Evolutionary conservation across 2,113 vertebrate species (phyloP), one percentile per base, ranked within the genome.

Genomic region (Microtus montanus): DNA sequence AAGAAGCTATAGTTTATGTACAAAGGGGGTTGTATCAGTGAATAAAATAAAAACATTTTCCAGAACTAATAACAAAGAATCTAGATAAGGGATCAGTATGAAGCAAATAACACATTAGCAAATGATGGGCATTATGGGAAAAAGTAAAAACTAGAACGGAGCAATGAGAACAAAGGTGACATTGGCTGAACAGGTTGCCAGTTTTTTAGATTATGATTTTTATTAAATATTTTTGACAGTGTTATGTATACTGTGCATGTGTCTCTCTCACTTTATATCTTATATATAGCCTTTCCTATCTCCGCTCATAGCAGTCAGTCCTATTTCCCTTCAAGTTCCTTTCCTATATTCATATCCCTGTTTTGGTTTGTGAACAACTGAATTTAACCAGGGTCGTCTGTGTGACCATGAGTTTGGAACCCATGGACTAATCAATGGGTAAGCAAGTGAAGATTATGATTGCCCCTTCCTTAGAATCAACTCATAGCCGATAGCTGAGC

Each of bases 41-140:
- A 89, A 80, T 15, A 80, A 68, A 93, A 68, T 0, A 87, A 12
- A 94, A 96, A 84, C 28, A 2, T 63, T 64, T 22, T 77, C 74
- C 19, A 66, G 52, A 68, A 2, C n/a, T 83, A 54, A 54, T 7
- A 87, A 83, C 79, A 80, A 74, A 70, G 20, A 87, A 10, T 49
- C 33, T 35, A 47, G 38, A 66, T 61, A 24, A 79, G 15, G 9
- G 17, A 70, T 26, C 70, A 7, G 22, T 4, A 89, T 20, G 77
- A 77, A 87, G 74, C 73, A 84, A 79, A 33, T 63, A 92, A 15
- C 1, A 35, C 5, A 84, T n/a, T 58, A 68, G 7, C 75, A 91
- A 35, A 12, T 38, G 28, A 30, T 84, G 14, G 24, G 77, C 17
- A 38, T 26, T 38, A 89, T 47, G 15, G 52, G 24, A 66, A 71